Base-by-base conservation (phyloP, 2,113 vertebrate genomes). In the Paradisaea rubra region DNA sequence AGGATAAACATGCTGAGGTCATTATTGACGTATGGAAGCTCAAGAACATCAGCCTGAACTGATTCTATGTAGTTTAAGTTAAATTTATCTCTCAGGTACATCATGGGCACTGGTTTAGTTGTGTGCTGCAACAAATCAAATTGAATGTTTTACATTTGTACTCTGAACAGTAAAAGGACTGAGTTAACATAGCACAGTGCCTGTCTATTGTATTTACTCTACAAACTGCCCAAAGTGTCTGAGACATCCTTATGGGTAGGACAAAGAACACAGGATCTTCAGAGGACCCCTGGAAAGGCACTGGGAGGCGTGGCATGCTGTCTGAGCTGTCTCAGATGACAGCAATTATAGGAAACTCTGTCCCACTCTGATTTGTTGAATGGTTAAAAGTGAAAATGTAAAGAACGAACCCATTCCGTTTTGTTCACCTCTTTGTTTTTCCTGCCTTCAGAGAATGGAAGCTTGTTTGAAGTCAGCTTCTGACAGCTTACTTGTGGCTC, bases 1-100 rank as follows among this genome's bases (percentile, higher is more conserved):
- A 99, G 93, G 86, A 99, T 98, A 79, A 98, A 94, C 98, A 99
- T 99, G 92, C 98, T 99, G 70, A 99, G 97, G 30, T 98, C 98
- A 7, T 97, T 97, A 17, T 96, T 96, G 68, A 93, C 81, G 1
- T 99, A 99, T 5, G 98, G 98, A 84, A 99, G 86, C 95, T 98
- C 98, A 47, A 99, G 96, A 84, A 99, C 45, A 78, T 98, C 92
- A 68, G 97, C 95, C 81, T 80, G 84, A 59, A 91, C 39, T 20
- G 98, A 97, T 57, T 96, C 91, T 59, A 98, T 24, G 27, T 86
- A 91, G 44, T 70, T 61, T 27, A 94, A 45, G 22, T 88, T 86
- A 88, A 98, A 98, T 78, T 79, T 81, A 25, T 71, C 86, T 14
- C 80, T 96, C 89, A 98, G 94, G 21, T 35, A 5, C 98, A 98